Percentiles rank a stretch among this genome's conserved stretches.
Conservation (phyloP, 2,113 vertebrate genomes). For the Bothrops jararaca region DNA sequence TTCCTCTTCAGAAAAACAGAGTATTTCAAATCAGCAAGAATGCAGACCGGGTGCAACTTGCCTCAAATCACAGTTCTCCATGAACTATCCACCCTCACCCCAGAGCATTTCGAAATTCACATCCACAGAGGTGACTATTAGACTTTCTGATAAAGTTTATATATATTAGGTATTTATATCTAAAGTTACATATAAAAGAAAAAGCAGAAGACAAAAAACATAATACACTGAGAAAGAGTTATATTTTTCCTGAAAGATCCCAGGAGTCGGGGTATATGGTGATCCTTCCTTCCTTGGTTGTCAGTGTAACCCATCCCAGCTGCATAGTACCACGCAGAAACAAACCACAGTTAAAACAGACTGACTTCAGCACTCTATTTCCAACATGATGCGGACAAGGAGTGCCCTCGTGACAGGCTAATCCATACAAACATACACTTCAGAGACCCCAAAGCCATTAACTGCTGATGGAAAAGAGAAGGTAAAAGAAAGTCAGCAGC, state of each 20-base stretch:
- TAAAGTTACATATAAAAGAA: constrained; percentile 18
- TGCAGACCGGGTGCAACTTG: constrained; percentile 69
- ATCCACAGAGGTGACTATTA: constrained; percentile 66
- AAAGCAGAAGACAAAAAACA: constrained; percentile 18
- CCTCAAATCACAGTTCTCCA: constrained; percentile 70
- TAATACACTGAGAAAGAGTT: constrained; percentile 55
- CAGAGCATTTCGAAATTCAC: constrained; percentile 70
- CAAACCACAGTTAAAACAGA: constrained; percentile 67
- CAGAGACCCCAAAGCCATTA: constrained; percentile 51
- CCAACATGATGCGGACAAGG: constrained; percentile 71
- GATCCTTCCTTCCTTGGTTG: constrained; percentile 74
- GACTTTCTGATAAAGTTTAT: constrained; percentile 62
- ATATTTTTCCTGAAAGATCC: constrained; percentile 65
- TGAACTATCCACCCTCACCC: constrained; percentile 65
- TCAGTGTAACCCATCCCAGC: constrained; percentile 67
- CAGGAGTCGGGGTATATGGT: constrained; percentile 67
- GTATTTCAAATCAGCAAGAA: constrained; percentile 78
- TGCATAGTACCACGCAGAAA: constrained; percentile 71
- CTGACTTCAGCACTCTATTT: constrained; percentile 69
- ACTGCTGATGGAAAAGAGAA: constrained; percentile 58
- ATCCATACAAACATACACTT: constrained; percentile 70
- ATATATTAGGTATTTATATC: not conserved
- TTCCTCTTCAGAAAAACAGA: constrained; percentile 71
- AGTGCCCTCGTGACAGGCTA: constrained; percentile 66
- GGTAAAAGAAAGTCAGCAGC: constrained; percentile 56